Evolutionary conservation across 2,888 invertebrate genomes (phyloP), one percentile per base, ranked within the genome.

Genomic region (Diloba caeruleocephala): DNA sequence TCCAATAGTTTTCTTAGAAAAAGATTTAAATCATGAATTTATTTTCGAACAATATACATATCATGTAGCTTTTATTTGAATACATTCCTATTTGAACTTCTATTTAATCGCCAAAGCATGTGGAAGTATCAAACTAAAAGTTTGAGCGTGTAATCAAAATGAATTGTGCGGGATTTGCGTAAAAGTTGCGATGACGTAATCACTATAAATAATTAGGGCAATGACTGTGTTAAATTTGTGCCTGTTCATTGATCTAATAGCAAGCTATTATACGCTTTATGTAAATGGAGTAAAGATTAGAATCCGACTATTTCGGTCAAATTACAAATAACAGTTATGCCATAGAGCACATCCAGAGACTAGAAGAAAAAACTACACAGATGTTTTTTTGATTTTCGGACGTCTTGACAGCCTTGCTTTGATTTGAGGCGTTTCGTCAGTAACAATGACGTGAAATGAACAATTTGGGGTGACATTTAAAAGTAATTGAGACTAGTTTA

Each of bases 191-290:
- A 52, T 63, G 60, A 60, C 50, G 63, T 54, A 62, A 56, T 32
- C 14, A 28, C 52, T 58, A 42, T 59, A 56, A 58, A 66, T 69
- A 66, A 71, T 58, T 59, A 71, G 72, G 56, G 52, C 72, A 70
- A 54, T 67, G 69, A 67, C 58, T 67, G 56, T 49, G 49, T 45
- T 51, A 67, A 43, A 53, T 58, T 34, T 50, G 31, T 14, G 41
- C 12, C 12, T 53, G 49, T 56, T 50, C 48, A 50, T 60, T 57
- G 57, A 55, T 53, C 17, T n/a, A 32, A 37, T 4, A 9, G 33
- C 23, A 41, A 37, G 12, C 44, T 1, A 70, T 26, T 65, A 21
- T 50, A n/a, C 9, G 19, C 34, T 44, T 48, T 54, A 57, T 48
- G 1, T 31, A 8, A 44, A 21, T 17, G 50, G 23, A 8, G 7